Base-by-base conservation (phyloP, 2,113 vertebrate species). In the Cephalopholis sonnerati region DNA sequence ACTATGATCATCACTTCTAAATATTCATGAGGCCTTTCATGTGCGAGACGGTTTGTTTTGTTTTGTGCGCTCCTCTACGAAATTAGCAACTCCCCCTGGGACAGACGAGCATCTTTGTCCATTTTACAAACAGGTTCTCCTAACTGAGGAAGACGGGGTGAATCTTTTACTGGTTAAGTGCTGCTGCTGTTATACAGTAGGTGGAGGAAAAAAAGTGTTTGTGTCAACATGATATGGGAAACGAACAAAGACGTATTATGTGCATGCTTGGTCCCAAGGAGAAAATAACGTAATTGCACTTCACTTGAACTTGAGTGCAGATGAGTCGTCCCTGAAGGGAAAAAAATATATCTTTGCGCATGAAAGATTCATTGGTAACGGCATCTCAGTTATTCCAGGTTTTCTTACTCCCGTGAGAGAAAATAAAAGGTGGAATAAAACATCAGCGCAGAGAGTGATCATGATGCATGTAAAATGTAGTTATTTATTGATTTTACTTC, bases 341-440 rank as follows among this genome's bases (percentile, higher is more conserved):
- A 75, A 79, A 85, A 77, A 85, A 87, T 72, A 86, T 46, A 61
- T 78, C 78, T 61, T 76, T 32, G 25, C 57, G 22, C 78, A 94
- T 93, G 16, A 95, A 93, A 94, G 59, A 93, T 95, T 94, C 18
- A 92, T 71, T 44, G 48, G 41, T 71, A 85, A 91, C 74, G 73
- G 72, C 79, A 84, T 80, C 46, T 73, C 55, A 64, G 74, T 81
- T 77, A 65, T 83, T 87, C 63, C 75, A 82, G 86, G 62, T 69
- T 87, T 88, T 39, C 16, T 29, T 55, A 18, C 69, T 86, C 87
- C 83, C 80, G 44, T 0, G 81, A 87, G 80, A 76, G 66, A 41
- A 59, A n/a, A 54, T 55, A 44, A 65, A 85, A 79, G 73, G 41
- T 72, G 58, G 69, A 86, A 53, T 57, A 55, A 92, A 88, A 67